Evolutionary conservation across 2,888 invertebrate species (phyloP), one percentile per base, ranked within the genome.

Genomic region (Sinotaia quadrata): DNA sequence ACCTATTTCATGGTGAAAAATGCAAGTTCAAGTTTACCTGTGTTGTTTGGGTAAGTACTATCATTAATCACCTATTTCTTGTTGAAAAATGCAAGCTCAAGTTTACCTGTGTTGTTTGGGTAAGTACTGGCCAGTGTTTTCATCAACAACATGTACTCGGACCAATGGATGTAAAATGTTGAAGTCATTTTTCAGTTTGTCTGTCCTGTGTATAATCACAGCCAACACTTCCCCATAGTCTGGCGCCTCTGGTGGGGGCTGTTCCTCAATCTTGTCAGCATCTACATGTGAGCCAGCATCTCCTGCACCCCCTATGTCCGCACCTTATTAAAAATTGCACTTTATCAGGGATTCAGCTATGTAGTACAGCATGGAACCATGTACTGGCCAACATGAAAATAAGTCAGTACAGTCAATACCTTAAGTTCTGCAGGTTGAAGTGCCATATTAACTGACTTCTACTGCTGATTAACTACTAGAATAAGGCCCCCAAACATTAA

Each of bases 151-250:
- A 75, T 92, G 91, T 29, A 93, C 89, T 78, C 91, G 90, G 10
- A 93, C 91, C 78, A 92, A 89, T 0, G 93, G 93, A 86, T 92
- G 91, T 61, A 90, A 86, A 27, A 92, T 90, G 58, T 90, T 85
- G 68, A 91, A 90, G 86, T 92, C 91, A 59, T 91, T 87, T 76
- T 91, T 89, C 21, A 93, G 87, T 78, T 90, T 88, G 84, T 92
- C 92, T 10, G 91, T 90, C 72, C 90, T 88, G 79, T 92, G 92
- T 67, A 92, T 84, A 24, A 87, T 89, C 34, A 92, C 84, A 3
- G 90, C 90, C 47, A 91, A 84, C 58, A 91, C 80, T 34, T 82
- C 74, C 8, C 87, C 87, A 5, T 81, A 78, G 34, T 78, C 79
- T 49, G 52, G 60, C 41, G 70, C 75, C 27, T 36, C 57, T n/a